Base-by-base conservation (phyloP, 2,888 invertebrate genomes). In the Heliconius cydno region DNA sequence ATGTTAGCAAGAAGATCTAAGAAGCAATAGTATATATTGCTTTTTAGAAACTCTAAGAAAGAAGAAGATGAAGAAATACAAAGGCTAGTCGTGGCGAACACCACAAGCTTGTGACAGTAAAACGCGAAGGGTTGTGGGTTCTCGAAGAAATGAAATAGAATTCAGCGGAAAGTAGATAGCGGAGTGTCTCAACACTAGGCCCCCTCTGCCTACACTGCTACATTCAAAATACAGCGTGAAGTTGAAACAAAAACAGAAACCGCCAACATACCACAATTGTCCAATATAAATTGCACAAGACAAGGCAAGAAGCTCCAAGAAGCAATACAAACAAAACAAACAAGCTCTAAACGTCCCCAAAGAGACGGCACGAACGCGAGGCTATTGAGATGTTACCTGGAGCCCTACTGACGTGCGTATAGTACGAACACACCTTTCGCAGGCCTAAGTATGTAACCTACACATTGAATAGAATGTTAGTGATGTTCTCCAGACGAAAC, bases 301-400 rank as follows among this genome's bases (percentile, higher is more conserved):
- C 79, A 83, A 81, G 82, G 76, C 81, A 80, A 84, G 83, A 83
- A 82, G 83, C 78, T 78, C 73, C 65, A 60, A 60, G 60, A 12
- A 60, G 60, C n/a, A n/a, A 60, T n/a, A 60, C 52, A 52, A n/a
- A 57, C 57, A 57, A 57, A 57, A 57, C 57, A 34, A 34, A 34
- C 9, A 34, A 34, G 7, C 34, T 7, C 9, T 34, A 34, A 34
- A 41, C 87, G 86, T 89, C 87, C 74, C 75, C 86, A 84, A 87
- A 87, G 86, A 89, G 87, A 88, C 85, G 88, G 77, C 76, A 73
- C 78, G 81, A 81, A 80, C 80, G 82, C 76, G 88, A 90, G 92
- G 87, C 88, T 90, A 94, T 94, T 93, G 92, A 94, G 93, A 93
- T 90, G 94, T 94, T 93, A 90, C 88, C 83, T 85, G 85, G 84